A percentile compares a stretch with the other conserved stretches of the same genome.
These are phyloP conservation scores for Phataginus tetradactyla DNA, from an alignment of 2,797 vertebrate species.

Conservation along the genomic window DNA sequence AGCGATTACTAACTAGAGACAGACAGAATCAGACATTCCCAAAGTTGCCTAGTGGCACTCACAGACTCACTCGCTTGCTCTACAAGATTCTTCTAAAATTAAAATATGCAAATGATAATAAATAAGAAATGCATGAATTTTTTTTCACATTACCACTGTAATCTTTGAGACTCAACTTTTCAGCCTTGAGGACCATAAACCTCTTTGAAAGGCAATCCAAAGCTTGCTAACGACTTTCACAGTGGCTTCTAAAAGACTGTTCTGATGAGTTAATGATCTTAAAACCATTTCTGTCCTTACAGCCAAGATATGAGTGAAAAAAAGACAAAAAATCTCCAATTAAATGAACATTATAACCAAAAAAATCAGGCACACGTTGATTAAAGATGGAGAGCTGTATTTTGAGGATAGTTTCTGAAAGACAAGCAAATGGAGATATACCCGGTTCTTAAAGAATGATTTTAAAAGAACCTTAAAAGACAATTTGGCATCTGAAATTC, in stretches of 20 bases:
- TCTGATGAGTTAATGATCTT: slow-evolving; percentile 38
- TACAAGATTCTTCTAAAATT: slow-evolving; percentile 36
- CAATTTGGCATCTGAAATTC: slow-evolving; percentile 31
- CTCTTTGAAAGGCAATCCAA: slow-evolving; percentile 48
- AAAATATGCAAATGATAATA: slow-evolving; percentile 25
- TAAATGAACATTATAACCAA: slow-evolving; percentile 42
- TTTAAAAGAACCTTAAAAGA: slow-evolving; percentile 35
- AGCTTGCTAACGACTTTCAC: background rate
- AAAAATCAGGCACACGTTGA: background rate
- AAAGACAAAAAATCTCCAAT: slow-evolving; percentile 30
- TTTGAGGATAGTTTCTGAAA: slow-evolving; percentile 46
- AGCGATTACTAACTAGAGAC: background rate
- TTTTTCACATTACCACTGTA: background rate
- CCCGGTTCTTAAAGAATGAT: background rate
- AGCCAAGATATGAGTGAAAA: slow-evolving; percentile 3
- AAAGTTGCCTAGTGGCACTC: background rate
- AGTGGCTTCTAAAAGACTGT: slow-evolving; percentile 58
- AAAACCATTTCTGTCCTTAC: slow-evolving; percentile 44
- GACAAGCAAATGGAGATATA: slow-evolving; percentile 17
- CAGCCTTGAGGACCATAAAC: slow-evolving; percentile 20
- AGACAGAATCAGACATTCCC: background rate
- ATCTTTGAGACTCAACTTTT: slow-evolving; percentile 50
- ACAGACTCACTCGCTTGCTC: background rate
- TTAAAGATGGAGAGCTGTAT: background rate
- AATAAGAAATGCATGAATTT: background rate